Conservation (phyloP, 1,140 invertebrate species). For the Harpegnathos saltator region DNA sequence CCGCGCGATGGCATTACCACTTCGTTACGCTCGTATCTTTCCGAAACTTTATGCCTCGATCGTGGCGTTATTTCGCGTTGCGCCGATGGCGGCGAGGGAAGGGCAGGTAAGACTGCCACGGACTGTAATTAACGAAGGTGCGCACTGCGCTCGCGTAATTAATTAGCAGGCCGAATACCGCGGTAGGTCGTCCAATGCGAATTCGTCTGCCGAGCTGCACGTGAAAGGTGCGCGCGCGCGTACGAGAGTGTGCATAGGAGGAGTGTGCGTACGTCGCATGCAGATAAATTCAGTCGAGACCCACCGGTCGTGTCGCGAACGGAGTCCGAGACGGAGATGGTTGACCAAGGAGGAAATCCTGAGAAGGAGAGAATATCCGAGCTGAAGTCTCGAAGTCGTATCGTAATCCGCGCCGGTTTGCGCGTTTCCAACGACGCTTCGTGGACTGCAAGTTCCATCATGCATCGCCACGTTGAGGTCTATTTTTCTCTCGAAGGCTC, state of each 20-base stretch:
- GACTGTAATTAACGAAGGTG: conserved; percentile 21
- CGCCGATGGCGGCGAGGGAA: neutral
- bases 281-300: neutral
- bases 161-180: conserved; percentile 43
- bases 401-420: too few relatives aligned
- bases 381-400: too few relatives aligned
- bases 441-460: too few relatives aligned
- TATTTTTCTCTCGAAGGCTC: too few relatives aligned
- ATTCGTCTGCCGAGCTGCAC: conserved; percentile 12
- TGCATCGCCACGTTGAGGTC: too few relatives aligned
- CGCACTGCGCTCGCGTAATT: conserved; percentile 37
- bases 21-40: conserved; percentile 82
- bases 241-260: too few relatives aligned
- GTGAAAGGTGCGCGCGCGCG: conserved; percentile 32
- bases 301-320: too few relatives aligned
- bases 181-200: conserved; percentile 13
- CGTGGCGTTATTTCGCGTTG: conserved; percentile 23
- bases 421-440: too few relatives aligned
- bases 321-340: too few relatives aligned
- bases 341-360: neutral
- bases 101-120: conserved; percentile 18
- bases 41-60: conserved; percentile 72
- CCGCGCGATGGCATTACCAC: conserved; percentile 78
- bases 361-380: too few relatives aligned
- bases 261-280: neutral